Base-by-base conservation (phyloP, 2,797 vertebrate species). In the Anas acuta region DNA sequence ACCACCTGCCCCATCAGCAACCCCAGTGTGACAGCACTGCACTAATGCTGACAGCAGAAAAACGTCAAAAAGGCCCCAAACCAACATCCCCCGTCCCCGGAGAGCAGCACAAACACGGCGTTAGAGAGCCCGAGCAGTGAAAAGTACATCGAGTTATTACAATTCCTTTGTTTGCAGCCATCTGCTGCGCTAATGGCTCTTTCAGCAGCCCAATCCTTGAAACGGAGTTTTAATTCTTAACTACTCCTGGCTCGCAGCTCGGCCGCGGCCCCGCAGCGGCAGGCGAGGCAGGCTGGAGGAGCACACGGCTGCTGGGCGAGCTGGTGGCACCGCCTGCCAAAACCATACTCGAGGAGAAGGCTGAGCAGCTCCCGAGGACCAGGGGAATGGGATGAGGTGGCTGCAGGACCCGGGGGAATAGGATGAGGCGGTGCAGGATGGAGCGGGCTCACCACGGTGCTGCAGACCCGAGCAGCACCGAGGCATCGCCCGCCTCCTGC, bases 111-210 rank as follows among this genome's bases (percentile, higher is more conserved):
- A 7, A 89, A 73, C 9, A 73, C 5, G 1, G 57, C 82, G 62
- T 37, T 54, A 61, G 69, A 37, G 81, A 84, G 51, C 12, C 23
- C 0, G 6, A 84, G 77, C 80, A 49, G 71, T 4, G 77, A 89
- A 79, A 92, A 94, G 86, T n/a, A 83, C 94, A 84, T 73, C 7
- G 3, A 66, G 78, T 92, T 60, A 90, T 3, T 39, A 49, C 88
- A 57, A 35, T 15, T 51, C 92, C 33, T 95, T 93, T 90, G 92
- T 94, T 47, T 13, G 0, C 18, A 75, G 61, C 93, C 85, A 92
- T 94, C 93, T 94, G 92, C 87, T 64, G 67, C 9, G 9, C 66
- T 89, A 66, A 73, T 5, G 53, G 80, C 81, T 86, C 93, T 60
- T 73, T 70, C 92, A 67, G 67, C 73, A 65, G 45, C 82, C 79